Evolutionary conservation across 2,797 vertebrate genomes (phyloP).

Genomic region (Pitangus sulphuratus): DNA sequence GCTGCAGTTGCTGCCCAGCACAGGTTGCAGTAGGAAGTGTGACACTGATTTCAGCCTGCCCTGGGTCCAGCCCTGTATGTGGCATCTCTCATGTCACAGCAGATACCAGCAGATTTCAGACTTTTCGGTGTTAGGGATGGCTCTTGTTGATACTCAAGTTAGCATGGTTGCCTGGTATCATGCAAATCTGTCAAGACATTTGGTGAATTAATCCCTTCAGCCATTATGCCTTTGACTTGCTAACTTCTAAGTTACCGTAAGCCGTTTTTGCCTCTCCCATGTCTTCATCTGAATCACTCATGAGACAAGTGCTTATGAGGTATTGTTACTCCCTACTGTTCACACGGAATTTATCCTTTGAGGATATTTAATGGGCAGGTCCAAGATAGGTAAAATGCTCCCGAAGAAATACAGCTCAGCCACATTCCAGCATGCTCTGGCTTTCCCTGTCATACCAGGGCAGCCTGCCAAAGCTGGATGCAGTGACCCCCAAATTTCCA

Average conservation of each 20-base stretch:
- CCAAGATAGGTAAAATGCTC: background rate
- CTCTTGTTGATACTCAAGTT: background rate
- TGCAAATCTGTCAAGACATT: background rate
- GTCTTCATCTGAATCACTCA: slow-evolving; percentile 28
- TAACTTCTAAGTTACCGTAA: background rate
- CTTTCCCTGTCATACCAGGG: background rate
- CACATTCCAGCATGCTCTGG: background rate
- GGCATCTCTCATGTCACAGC: background rate
- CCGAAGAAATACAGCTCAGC: background rate
- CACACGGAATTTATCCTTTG: background rate
- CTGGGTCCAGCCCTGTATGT: background rate
- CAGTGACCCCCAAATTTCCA: background rate
- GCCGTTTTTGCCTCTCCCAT: background rate
- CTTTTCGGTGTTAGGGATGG: accelerated
- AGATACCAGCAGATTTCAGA: background rate
- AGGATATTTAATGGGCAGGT: background rate
- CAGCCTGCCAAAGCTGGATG: background rate
- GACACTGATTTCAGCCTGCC: background rate
- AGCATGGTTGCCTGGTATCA: background rate
- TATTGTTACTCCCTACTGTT: slow-evolving; percentile 35
- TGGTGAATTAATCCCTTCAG: slow-evolving; percentile 35
- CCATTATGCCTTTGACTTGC: slow-evolving; percentile 9
- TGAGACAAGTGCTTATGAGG: background rate
- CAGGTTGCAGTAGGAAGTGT: accelerated
- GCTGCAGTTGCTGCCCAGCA: accelerated